A percentile compares a stretch with the other conserved stretches of the same genome.
phyloP scores from a whole-genome alignment of 1,140 invertebrate genomes.

The Drosophila rufa region DNA sequence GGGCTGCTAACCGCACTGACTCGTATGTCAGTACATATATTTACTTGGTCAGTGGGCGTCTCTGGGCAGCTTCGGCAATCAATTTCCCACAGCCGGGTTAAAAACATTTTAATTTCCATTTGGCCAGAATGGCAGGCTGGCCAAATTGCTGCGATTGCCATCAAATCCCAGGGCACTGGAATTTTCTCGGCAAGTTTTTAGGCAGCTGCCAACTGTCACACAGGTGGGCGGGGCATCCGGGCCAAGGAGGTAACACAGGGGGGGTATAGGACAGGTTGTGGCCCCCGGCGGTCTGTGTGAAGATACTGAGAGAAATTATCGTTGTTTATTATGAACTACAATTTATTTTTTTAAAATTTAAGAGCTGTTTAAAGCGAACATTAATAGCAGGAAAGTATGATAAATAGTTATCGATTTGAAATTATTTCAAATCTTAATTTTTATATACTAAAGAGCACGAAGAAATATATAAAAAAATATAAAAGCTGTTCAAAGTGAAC shows the following conservation, averaged over 20 bases:
- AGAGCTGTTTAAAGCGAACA: too few relatives aligned
- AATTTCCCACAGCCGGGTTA: conserved; percentile 55
- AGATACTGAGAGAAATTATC: conserved; percentile 12
- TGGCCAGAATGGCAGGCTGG: conserved; percentile 60
- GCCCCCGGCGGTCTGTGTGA: conserved; percentile 47
- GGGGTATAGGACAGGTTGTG: conserved; percentile 41
- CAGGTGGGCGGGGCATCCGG: conserved; percentile 35
- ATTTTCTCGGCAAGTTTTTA: conserved; percentile 70
- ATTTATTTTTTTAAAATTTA: too few relatives aligned
- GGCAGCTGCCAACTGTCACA: conserved; percentile 79
- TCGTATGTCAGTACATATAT: not conserved
- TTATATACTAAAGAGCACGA: too few relatives aligned
- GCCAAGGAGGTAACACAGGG: conserved; percentile 1
- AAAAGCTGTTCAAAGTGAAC: not conserved
- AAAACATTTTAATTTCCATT: conserved; percentile 79
- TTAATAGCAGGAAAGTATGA: too few relatives aligned
- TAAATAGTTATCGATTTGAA: too few relatives aligned
- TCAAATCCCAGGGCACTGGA: conserved; percentile 64
- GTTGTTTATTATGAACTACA: conserved; percentile 6
- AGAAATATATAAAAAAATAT: not conserved
- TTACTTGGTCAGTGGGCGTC: not conserved
- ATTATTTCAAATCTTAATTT: too few relatives aligned
- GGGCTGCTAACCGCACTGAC: not conserved
- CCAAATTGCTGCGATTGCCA: conserved; percentile 75
- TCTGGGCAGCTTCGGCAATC: conserved; percentile 38